Percentiles rank a stretch among this genome's conserved stretches.
phyloP scores from a whole-genome alignment of 1,140 invertebrate genomes.

The Brachionus angularis region DNA sequence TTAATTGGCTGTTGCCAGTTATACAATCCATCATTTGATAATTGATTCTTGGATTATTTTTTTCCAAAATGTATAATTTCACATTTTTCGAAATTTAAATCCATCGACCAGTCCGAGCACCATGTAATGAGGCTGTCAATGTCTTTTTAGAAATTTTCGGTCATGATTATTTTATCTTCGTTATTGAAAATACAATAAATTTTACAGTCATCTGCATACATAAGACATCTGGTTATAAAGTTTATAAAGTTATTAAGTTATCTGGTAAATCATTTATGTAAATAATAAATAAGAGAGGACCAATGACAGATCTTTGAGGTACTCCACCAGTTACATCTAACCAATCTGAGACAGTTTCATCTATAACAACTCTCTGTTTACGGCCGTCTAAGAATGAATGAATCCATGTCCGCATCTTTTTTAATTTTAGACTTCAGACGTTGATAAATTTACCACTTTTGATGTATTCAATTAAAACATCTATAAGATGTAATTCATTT shows the following conservation, averaged over 20 bases:
- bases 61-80: too few relatives aligned
- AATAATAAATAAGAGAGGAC: slow-evolving; percentile 45
- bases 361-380: slow-evolving; percentile 30
- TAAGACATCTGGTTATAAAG: not conserved
- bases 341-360: slow-evolving; percentile 12
- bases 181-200: not conserved
- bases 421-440: too few relatives aligned
- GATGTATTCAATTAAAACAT: too few relatives aligned
- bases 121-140: not conserved
- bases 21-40: not conserved
- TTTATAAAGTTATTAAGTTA: not conserved
- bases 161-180: not conserved
- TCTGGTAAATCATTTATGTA: slow-evolving; percentile 45
- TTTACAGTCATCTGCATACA: slow-evolving; percentile 24
- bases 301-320: slow-evolving; percentile 46
- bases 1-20: not conserved
- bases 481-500: too few relatives aligned
- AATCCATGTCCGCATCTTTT: too few relatives aligned
- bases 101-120: too few relatives aligned
- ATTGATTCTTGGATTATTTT: not conserved
- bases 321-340: slow-evolving; percentile 27
- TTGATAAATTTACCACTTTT: too few relatives aligned
- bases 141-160: not conserved
- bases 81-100: too few relatives aligned
- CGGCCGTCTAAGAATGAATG: slow-evolving; percentile 34